These are phyloP conservation scores for Dermolepida albohirtum DNA, from an alignment of 2,888 invertebrate genomes.

Conservation along the genomic window DNA sequence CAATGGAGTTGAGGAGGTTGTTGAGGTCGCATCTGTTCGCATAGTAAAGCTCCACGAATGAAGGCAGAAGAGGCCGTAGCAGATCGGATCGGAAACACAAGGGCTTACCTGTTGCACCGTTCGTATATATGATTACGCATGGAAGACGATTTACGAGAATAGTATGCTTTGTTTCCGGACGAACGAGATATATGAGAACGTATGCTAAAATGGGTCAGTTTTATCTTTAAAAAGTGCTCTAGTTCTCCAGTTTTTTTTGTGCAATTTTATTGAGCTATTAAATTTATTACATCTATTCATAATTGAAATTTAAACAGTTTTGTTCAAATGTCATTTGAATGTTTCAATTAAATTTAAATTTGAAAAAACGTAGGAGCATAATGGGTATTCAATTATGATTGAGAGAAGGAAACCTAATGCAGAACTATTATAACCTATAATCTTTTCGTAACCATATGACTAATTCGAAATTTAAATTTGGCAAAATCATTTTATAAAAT, in stretches of 20 bases:
- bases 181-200: slow-evolving; percentile 4
- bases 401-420: too few species aligned
- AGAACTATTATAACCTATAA: too few species aligned
- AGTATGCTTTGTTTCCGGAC: slow-evolving; percentile 29
- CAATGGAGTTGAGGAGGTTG: slow-evolving; percentile 51
- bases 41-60: slow-evolving; percentile 35
- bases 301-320: too few species aligned
- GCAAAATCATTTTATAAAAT: too few species aligned
- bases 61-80: slow-evolving; percentile 8
- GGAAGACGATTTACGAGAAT: slow-evolving; percentile 28
- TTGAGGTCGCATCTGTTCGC: slow-evolving; percentile 46
- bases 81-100: slow-evolving; percentile 22
- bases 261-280: not conserved
- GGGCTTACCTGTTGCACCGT: slow-evolving; percentile 30
- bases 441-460: too few species aligned
- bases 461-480: too few species aligned
- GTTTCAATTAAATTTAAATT: too few species aligned
- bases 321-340: too few species aligned
- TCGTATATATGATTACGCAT: slow-evolving; percentile 22
- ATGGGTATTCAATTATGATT: too few species aligned
- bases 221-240: not conserved
- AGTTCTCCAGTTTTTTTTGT: not conserved
- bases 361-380: too few species aligned
- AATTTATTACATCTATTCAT: too few species aligned
- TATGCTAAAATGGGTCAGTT: slow-evolving; percentile 12